phyloP scores from a whole-genome alignment of 2,888 invertebrate species.

The Meloe dianella region DNA sequence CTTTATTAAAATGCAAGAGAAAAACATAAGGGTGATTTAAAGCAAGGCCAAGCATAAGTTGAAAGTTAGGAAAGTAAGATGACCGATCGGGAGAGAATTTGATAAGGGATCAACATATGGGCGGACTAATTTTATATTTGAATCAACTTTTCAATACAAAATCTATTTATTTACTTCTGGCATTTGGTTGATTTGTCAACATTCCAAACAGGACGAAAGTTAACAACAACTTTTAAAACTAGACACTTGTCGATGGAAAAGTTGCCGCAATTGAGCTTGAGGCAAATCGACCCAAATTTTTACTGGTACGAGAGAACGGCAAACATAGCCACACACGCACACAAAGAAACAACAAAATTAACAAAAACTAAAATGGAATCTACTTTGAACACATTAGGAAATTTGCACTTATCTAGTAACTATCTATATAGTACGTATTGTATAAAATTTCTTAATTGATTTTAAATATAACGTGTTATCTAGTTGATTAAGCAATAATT shows the following conservation, averaged over 20 bases:
- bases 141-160: too few species aligned
- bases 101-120: too few species aligned
- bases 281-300: conserved; percentile 5
- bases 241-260: conserved; percentile 18
- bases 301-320: not conserved
- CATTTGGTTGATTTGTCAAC: conserved; percentile 14
- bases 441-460: not conserved
- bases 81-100: too few species aligned
- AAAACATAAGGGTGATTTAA: too few species aligned
- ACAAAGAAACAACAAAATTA: not conserved
- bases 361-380: not conserved
- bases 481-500: not conserved
- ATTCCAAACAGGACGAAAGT: conserved; percentile 20
- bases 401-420: conserved; percentile 1
- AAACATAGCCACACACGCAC: not conserved
- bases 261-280: not conserved
- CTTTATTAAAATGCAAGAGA: too few species aligned
- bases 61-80: too few species aligned
- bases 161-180: too few species aligned
- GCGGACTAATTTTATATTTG: too few species aligned
- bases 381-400: not conserved
- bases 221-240: conserved; percentile 17
- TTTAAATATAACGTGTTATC: not conserved
- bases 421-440: too few species aligned
- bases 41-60: too few species aligned